Conservation (phyloP, 2,113 vertebrate species). For the Sinocyclocheilus rhinocerous region DNA sequence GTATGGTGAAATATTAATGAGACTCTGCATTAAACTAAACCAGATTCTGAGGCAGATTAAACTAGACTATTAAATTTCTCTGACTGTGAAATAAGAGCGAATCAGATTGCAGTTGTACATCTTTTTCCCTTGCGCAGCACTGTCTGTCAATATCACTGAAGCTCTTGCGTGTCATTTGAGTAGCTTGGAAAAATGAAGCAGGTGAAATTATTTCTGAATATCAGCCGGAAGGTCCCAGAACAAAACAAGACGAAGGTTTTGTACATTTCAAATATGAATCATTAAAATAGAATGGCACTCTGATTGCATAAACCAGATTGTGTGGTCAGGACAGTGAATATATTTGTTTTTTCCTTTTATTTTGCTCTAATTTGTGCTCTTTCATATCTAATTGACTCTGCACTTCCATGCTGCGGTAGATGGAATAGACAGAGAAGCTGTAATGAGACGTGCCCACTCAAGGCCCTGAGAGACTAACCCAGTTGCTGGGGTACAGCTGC, state of each 20-base stretch:
- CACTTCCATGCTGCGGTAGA: slow-evolving; percentile 21
- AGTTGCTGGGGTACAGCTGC: slow-evolving; percentile 47
- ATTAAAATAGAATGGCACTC: slow-evolving; percentile 15
- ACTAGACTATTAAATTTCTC: slow-evolving; percentile 44
- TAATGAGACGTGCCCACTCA: slow-evolving; percentile 46
- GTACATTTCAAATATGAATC: slow-evolving; percentile 14
- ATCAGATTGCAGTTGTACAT: not conserved
- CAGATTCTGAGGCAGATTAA: slow-evolving; percentile 44
- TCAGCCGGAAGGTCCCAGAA: not conserved
- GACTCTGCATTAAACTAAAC: slow-evolving; percentile 42
- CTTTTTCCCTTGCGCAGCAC: not conserved
- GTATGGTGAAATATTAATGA: slow-evolving; percentile 44
- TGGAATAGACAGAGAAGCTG: slow-evolving; percentile 24
- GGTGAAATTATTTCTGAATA: not conserved
- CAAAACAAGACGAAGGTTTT: slow-evolving; percentile 6
- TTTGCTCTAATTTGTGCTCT: slow-evolving; percentile 46
- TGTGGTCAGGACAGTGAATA: slow-evolving; percentile 7
- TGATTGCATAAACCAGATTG: slow-evolving; percentile 33
- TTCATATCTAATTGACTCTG: slow-evolving; percentile 40
- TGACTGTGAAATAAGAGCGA: slow-evolving; percentile 40
- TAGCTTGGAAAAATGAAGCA: not conserved
- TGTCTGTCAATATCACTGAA: slow-evolving; percentile 35
- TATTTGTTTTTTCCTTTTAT: slow-evolving; percentile 41
- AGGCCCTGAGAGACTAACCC: slow-evolving; percentile 48
- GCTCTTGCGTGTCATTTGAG: slow-evolving; percentile 13